A percentile compares a stretch with the other conserved stretches of the same genome.
Conservation (phyloP, 1,140 invertebrate genomes). For the Elysia chlorotica region DNA sequence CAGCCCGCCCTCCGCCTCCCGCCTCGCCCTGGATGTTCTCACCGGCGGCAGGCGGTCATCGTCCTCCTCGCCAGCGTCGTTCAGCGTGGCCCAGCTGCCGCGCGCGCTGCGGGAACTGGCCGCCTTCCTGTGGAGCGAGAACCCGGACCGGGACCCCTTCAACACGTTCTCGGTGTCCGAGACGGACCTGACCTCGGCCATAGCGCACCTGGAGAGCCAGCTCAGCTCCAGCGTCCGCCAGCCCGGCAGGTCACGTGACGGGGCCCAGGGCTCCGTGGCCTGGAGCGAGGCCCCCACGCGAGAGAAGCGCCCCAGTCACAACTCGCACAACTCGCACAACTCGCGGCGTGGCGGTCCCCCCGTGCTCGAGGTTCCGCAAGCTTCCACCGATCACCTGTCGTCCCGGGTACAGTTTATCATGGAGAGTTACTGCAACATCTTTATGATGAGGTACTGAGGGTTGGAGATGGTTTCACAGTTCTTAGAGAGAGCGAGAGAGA, state of each 20-base stretch:
- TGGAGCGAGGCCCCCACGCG: no score
- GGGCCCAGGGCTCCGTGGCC: no score
- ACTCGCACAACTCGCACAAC: no score
- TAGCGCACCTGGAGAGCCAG: conserved; percentile 50
- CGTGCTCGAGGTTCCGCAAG: no score
- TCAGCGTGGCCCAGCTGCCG: neutral
- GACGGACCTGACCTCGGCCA: conserved; percentile 49
- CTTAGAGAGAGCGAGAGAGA: no score
- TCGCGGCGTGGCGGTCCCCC: no score
- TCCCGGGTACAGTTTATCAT: conserved; percentile 52
- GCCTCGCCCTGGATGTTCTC: no score
- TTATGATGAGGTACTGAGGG: conserved; percentile 54
- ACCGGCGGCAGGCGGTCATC: no score
- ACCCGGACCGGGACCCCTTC: conserved; percentile 53
- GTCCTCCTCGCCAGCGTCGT: no score
- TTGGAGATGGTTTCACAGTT: no score
- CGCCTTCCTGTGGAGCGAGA: conserved; percentile 50
- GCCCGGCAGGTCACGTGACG: neutral
- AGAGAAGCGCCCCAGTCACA: no score
- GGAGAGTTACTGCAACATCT: conserved; percentile 56
- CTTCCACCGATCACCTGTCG: conserved; percentile 25
- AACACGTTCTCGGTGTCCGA: conserved; percentile 56
- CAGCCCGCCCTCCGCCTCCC: no score
- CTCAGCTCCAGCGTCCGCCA: conserved; percentile 28
- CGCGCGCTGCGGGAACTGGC: conserved; percentile 26